Percentiles rank a stretch among this genome's conserved stretches.
Conservation (phyloP, 2,797 vertebrate species). For the Anguilla anguilla region DNA sequence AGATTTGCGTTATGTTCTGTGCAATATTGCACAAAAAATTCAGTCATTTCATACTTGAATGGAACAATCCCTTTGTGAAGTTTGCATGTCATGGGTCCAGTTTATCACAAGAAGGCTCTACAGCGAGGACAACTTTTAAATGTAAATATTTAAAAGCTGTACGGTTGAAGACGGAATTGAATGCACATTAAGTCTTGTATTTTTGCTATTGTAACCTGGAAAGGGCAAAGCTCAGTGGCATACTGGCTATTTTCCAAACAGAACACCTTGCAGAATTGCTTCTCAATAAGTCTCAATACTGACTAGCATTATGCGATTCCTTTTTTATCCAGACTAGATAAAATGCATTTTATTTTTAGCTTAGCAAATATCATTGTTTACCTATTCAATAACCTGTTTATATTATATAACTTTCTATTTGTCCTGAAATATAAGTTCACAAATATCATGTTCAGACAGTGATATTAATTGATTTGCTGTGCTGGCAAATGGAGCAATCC, state of each 20-base stretch:
- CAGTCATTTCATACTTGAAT: conserved; percentile 14
- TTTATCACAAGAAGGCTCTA: background rate
- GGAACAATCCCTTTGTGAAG: conserved; percentile 1
- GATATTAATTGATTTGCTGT: background rate
- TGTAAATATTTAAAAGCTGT: background rate
- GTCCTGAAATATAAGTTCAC: background rate
- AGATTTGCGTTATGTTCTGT: conserved; percentile 30
- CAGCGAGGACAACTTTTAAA: background rate
- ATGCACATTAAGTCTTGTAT: background rate
- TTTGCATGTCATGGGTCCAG: background rate
- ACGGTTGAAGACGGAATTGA: background rate
- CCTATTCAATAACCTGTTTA: background rate
- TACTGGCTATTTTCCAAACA: background rate
- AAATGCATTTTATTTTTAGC: background rate
- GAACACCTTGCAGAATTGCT: background rate
- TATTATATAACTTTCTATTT: background rate
- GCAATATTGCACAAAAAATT: background rate
- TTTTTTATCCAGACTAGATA: background rate
- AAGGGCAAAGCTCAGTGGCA: background rate
- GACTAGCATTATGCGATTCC: background rate
- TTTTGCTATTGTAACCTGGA: background rate
- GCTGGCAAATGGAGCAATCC: background rate
- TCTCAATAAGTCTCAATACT: background rate
- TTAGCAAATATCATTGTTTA: background rate
- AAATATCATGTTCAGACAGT: background rate